Evolutionary conservation across 2,797 vertebrate genomes (phyloP).

Genomic region (Ctenopoma multispine): DNA sequence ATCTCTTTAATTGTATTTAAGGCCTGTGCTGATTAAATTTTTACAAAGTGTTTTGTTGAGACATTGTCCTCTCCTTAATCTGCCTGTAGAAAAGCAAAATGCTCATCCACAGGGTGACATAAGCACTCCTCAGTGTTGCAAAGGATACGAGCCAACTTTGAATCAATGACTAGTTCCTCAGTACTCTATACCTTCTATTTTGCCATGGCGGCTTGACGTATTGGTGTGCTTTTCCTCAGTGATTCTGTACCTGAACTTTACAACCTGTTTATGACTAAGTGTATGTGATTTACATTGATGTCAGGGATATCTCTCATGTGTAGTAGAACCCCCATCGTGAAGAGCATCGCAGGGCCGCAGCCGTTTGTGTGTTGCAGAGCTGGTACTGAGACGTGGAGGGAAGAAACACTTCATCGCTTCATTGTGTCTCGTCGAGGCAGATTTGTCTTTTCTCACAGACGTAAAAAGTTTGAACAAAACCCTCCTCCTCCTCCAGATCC

Average conservation of each 20-base stretch:
- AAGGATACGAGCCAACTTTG: constrained; percentile 78
- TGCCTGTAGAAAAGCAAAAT: constrained; percentile 77
- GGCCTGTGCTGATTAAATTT: constrained; percentile 72
- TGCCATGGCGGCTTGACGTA: constrained; percentile 78
- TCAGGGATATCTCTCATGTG: constrained; percentile 83
- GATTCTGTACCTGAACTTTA: constrained; percentile 79
- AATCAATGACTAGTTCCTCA: constrained; percentile 76
- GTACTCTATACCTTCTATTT: constrained; percentile 75
- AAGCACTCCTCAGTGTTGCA: constrained; percentile 71
- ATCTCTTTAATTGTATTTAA: constrained; percentile 79
- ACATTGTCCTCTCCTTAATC: constrained; percentile 72
- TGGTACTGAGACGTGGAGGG: constrained; percentile 39
- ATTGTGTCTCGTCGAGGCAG: constrained; percentile 31
- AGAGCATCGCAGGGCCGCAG: constrained; percentile 66
- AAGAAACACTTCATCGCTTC: constrained; percentile 18
- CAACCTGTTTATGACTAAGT: constrained; percentile 77
- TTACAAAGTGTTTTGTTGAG: constrained; percentile 73
- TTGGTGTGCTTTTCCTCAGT: constrained; percentile 81
- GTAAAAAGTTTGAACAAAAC: constrained; percentile 55
- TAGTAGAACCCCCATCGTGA: constrained; percentile 68
- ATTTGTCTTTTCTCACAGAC: constrained; percentile 31
- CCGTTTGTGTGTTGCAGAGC: constrained; percentile 48
- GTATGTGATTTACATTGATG: constrained; percentile 84
- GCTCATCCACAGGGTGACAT: constrained; percentile 56
- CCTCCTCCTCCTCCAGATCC: constrained; percentile 41